phyloP scores from a whole-genome alignment of 1,140 invertebrate species.

The Ceratitis capitata region DNA sequence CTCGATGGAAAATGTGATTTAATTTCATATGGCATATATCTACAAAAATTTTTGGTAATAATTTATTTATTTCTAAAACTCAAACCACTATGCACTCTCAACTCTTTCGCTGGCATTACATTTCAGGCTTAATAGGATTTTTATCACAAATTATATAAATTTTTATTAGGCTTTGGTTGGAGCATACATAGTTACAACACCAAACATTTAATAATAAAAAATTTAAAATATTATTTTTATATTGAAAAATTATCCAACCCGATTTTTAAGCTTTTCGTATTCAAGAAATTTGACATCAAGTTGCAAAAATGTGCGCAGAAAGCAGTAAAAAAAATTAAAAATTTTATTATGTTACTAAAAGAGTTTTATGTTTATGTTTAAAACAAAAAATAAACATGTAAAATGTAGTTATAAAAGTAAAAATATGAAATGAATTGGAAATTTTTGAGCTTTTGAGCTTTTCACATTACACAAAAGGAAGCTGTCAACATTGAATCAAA shows the following conservation, averaged over 20 bases:
- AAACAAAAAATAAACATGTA: neutral
- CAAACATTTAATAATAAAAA: neutral
- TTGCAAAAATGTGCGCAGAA: conserved; percentile 37
- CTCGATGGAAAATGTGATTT: too few species aligned
- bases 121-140: neutral
- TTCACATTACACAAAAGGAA: too few species aligned
- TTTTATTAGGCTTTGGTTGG: conserved; percentile 8
- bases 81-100: neutral
- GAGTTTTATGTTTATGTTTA: neutral
- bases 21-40: too few species aligned
- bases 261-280: neutral
- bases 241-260: conserved; percentile 7
- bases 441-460: too few species aligned
- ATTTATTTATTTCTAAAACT: neutral
- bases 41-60: too few species aligned
- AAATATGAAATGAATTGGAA: too few species aligned
- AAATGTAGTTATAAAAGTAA: too few species aligned
- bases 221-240: neutral
- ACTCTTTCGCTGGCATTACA: neutral
- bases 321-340: neutral
- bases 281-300: conserved; percentile 40
- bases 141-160: neutral
- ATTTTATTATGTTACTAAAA: neutral
- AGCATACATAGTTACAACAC: conserved; percentile 15
- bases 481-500: neutral